Conservation (phyloP, 2,888 invertebrate species). For the Heliconius sara region DNA sequence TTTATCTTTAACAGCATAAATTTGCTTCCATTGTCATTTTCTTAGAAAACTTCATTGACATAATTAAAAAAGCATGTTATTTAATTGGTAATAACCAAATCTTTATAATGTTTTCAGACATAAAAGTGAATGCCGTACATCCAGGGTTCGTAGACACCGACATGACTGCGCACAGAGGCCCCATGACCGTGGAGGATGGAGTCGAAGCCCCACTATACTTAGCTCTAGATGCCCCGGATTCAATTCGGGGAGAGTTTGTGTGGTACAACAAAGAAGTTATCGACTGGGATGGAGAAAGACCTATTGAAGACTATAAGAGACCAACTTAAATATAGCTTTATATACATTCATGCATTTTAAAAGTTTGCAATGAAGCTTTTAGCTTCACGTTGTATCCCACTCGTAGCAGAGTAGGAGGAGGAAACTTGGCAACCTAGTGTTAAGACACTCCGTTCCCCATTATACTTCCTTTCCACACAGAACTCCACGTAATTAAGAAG, state of each 20-base stretch:
- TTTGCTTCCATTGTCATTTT: no score
- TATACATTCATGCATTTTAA: background rate
- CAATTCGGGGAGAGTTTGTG: slow-evolving; percentile 85
- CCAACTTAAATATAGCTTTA: background rate
- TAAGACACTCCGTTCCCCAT: background rate
- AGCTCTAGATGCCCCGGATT: slow-evolving; percentile 78
- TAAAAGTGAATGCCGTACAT: slow-evolving; percentile 85
- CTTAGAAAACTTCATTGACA: no score
- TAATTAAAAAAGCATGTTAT: background rate
- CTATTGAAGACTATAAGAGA: background rate
- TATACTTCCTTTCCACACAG: background rate
- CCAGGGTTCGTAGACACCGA: slow-evolving; percentile 91
- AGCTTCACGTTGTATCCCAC: no score
- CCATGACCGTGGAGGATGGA: slow-evolving; percentile 80
- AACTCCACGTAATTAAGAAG: no score
- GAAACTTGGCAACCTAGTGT: background rate
- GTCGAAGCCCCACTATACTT: slow-evolving; percentile 82
- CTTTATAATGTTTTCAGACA: slow-evolving; percentile 46
- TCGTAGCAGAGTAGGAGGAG: background rate
- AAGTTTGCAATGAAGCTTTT: background rate
- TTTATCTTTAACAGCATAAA: no score
- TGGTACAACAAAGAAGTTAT: slow-evolving; percentile 83
- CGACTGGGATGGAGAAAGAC: slow-evolving; percentile 77
- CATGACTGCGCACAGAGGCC: slow-evolving; percentile 86
- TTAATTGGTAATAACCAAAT: no score